Percentiles rank a stretch among this genome's conserved stretches.
phyloP scores from a whole-genome alignment of 37 sponge, comb jelly and placozoan genomes.

The Ephydatia muelleri region DNA sequence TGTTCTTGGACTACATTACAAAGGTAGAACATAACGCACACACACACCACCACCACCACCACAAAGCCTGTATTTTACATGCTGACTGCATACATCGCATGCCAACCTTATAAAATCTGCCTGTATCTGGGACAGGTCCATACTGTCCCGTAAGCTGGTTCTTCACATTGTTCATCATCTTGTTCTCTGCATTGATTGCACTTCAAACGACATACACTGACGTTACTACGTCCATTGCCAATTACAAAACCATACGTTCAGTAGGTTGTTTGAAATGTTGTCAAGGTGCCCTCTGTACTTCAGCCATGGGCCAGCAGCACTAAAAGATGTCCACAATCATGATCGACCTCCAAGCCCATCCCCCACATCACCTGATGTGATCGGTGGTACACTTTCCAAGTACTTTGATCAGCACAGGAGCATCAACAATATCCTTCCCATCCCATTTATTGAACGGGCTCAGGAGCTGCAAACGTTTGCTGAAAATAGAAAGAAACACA shows the following conservation, averaged over 20 bases:
- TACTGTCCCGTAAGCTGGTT: constrained; percentile 93
- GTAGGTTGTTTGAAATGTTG: constrained; percentile 99
- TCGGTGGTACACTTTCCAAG: constrained; percentile 99
- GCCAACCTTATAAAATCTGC: constrained; percentile 92
- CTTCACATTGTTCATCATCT: constrained; percentile 84
- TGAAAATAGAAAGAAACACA: no score
- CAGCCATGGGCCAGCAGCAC: constrained; percentile 99
- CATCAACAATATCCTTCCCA: constrained; percentile 89
- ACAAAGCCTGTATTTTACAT: background rate
- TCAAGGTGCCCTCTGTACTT: constrained; percentile 99
- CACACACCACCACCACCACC: background rate
- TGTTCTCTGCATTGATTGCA: constrained; percentile 94
- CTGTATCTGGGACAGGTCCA: constrained; percentile 94
- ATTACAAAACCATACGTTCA: no score
- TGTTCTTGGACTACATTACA: constrained; percentile 63
- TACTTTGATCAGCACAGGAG: constrained; percentile 92
- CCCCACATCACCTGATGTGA: constrained; percentile 78
- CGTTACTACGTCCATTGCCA: background rate
- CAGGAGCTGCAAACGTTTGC: constrained; percentile 92
- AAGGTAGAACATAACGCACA: background rate
- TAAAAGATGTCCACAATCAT: background rate
- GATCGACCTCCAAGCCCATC: background rate
- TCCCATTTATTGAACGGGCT: constrained; percentile 89
- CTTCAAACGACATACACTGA: constrained; percentile 13
- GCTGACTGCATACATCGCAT: no score